phyloP scores from a whole-genome alignment of 2,797 vertebrate genomes.

The Cuculus canorus region DNA sequence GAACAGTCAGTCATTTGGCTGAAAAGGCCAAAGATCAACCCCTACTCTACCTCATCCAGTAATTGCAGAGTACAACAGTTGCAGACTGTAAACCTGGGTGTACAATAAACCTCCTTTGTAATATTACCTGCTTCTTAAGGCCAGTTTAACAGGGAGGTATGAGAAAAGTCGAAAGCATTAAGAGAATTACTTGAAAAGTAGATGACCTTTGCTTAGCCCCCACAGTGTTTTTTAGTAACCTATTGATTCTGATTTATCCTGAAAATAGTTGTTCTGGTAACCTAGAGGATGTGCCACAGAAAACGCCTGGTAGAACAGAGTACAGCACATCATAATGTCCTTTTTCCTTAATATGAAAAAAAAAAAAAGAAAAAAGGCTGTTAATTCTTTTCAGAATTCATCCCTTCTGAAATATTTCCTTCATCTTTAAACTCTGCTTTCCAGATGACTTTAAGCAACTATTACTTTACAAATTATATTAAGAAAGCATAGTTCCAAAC shows the following conservation, averaged over 20 bases:
- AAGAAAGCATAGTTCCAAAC: constrained; percentile 40
- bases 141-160: background rate
- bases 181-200: background rate
- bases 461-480: constrained; percentile 31
- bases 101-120: background rate
- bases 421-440: constrained; percentile 65
- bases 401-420: constrained; percentile 51
- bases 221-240: background rate
- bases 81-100: background rate
- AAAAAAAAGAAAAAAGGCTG: background rate
- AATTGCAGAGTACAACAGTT: background rate
- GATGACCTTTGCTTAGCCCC: background rate
- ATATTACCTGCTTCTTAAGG: background rate
- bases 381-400: constrained; percentile 16
- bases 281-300: background rate
- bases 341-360: background rate
- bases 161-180: background rate
- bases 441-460: constrained; percentile 72
- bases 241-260: background rate
- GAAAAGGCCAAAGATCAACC: background rate
- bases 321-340: background rate
- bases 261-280: background rate
- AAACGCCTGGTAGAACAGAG: background rate
- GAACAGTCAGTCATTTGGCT: background rate
- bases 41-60: background rate